Evolutionary conservation across 2,113 vertebrate species (phyloP).

Genomic region (Canis aureus): DNA sequence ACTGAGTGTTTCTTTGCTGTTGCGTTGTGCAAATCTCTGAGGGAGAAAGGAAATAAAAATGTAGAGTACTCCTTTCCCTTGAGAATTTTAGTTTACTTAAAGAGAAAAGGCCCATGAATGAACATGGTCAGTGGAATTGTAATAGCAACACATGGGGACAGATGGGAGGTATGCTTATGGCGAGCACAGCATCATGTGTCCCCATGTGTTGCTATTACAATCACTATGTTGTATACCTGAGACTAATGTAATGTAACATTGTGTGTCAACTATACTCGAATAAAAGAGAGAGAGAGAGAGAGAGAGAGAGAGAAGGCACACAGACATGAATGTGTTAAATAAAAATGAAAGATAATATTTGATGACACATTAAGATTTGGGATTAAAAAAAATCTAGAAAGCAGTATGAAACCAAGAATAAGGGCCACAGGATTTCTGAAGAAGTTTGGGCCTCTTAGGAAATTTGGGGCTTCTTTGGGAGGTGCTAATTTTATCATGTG

Average conservation of each 20-base stretch:
- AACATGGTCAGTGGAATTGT: neutral
- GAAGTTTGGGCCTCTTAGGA: neutral
- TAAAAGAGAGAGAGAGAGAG: neutral
- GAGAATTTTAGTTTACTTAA: neutral
- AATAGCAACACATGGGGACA: neutral
- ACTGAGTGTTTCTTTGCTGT: neutral
- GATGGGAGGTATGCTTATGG: neutral
- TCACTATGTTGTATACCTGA: neutral
- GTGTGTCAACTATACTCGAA: neutral
- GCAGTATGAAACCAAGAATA: neutral
- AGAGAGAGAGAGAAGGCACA: neutral
- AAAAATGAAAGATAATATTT: constrained; percentile 53
- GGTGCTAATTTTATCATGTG: neutral
- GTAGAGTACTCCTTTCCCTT: neutral
- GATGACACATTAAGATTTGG: neutral
- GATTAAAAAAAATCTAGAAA: neutral
- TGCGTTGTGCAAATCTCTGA: neutral
- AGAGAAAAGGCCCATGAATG: neutral
- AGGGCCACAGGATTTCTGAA: neutral
- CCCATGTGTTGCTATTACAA: neutral
- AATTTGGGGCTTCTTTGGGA: neutral
- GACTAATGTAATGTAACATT: neutral
- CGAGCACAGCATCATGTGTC: neutral
- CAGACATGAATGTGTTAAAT: constrained; percentile 5
- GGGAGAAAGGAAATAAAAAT: neutral